These are phyloP conservation scores for Cyprinodon tularosa DNA, from an alignment of 2,113 vertebrate genomes.

Conservation along the genomic window DNA sequence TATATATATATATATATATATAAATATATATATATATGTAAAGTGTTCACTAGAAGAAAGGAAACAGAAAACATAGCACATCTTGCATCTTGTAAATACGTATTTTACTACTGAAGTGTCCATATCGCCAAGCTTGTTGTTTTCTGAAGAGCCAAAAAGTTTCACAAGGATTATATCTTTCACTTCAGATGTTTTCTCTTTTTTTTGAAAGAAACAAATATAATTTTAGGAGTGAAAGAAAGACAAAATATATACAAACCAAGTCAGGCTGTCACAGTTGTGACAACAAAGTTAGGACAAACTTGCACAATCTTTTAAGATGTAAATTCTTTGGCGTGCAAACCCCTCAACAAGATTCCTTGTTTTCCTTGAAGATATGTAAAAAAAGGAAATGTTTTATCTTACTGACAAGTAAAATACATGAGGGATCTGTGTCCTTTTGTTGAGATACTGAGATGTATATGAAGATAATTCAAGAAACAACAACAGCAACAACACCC, in stretches of 20 bases:
- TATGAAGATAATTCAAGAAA: conserved; percentile 9
- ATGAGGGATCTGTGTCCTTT: not conserved
- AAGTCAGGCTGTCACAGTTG: not conserved
- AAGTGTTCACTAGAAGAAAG: conserved; percentile 35
- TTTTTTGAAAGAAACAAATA: not conserved
- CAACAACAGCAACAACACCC: conserved; percentile 1
- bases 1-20: no score
- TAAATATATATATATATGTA: no score
- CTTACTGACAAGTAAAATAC: not conserved
- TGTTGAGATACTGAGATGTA: not conserved
- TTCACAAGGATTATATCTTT: not conserved
- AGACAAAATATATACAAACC: not conserved
- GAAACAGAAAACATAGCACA: conserved; percentile 26
- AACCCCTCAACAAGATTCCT: not conserved
- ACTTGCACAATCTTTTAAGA: not conserved
- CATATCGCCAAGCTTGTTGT: conserved; percentile 4
- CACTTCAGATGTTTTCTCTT: not conserved
- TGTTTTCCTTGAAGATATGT: not conserved
- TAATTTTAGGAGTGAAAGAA: not conserved
- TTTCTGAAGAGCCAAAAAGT: not conserved
- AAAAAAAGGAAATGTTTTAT: not conserved
- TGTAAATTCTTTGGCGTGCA: not conserved
- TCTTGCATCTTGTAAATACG: conserved; percentile 24
- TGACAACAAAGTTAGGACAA: not conserved
- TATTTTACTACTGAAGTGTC: conserved; percentile 15